phyloP scores from a whole-genome alignment of 2,797 vertebrate species.

The Huso huso region DNA sequence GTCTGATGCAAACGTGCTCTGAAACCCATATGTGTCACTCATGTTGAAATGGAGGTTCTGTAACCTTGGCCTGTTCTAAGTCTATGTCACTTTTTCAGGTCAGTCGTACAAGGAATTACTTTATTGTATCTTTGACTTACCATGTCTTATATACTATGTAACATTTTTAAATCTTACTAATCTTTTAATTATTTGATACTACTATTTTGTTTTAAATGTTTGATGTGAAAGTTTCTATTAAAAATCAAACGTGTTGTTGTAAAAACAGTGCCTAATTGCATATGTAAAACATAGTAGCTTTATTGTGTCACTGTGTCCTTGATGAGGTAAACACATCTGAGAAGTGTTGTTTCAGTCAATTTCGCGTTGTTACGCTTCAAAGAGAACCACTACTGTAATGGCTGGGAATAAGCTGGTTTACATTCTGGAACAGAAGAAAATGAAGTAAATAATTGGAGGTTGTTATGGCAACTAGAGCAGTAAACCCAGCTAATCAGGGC shows the following conservation, averaged over 20 bases:
- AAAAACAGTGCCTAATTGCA: too few species aligned
- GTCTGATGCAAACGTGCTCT: too few species aligned
- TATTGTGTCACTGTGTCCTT: background rate
- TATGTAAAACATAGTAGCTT: background rate
- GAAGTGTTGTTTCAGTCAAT: conserved; percentile 6
- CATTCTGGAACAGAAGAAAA: conserved; percentile 40
- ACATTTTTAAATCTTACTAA: background rate
- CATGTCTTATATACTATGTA: too few species aligned
- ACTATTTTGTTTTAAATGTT: too few species aligned
- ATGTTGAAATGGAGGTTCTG: too few species aligned
- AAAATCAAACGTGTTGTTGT: too few species aligned
- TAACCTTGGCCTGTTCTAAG: too few species aligned
- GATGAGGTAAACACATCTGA: background rate
- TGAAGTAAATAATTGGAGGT: conserved; percentile 62
- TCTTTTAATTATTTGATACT: background rate
- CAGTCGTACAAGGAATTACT: too few species aligned
- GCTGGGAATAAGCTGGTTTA: conserved; percentile 37
- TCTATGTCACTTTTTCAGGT: too few species aligned
- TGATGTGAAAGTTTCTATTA: too few species aligned
- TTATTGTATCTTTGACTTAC: too few species aligned
- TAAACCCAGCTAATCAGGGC: conserved; percentile 41
- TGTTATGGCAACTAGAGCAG: conserved; percentile 50
- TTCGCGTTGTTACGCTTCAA: conserved; percentile 14
- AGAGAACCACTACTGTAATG: conserved; percentile 11
- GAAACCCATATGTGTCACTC: too few species aligned